phyloP scores from a whole-genome alignment of 2,113 vertebrate species.

The Pseudonaja textilis region DNA sequence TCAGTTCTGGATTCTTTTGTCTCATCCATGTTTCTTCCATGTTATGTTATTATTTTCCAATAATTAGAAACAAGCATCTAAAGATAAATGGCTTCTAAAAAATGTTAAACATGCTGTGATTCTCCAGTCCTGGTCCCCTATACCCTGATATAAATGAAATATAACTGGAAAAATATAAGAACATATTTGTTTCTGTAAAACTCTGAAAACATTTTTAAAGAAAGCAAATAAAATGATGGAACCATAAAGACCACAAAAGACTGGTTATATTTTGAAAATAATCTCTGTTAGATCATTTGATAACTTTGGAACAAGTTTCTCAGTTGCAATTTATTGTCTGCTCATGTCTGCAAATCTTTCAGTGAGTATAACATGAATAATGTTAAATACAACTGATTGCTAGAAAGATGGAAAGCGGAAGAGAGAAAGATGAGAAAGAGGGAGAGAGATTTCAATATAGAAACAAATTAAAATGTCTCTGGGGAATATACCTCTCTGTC shows the following conservation, averaged over 20 bases:
- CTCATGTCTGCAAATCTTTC: neutral
- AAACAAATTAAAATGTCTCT: neutral
- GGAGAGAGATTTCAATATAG: neutral
- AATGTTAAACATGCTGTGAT: neutral
- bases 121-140: neutral
- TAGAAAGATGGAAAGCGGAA: neutral
- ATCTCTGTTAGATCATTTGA: slow-evolving; percentile 11
- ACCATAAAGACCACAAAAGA: neutral
- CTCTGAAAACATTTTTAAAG: slow-evolving; percentile 22
- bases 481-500: neutral
- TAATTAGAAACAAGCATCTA: slow-evolving; percentile 23
- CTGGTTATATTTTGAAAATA: neutral
- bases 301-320: neutral
- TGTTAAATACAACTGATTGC: neutral
- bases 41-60: slow-evolving; percentile 13
- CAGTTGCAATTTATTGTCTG: neutral
- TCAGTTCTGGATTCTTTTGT: neutral
- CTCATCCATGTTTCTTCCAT: neutral
- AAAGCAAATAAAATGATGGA: neutral
- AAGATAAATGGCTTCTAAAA: neutral
- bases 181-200: neutral
- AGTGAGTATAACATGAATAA: neutral
- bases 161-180: neutral
- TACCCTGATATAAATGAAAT: neutral
- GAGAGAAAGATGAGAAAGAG: neutral